Evolutionary conservation across 2,888 invertebrate genomes (phyloP), one percentile per base, ranked within the genome.

Genomic region (Stenolophus ochropezus): DNA sequence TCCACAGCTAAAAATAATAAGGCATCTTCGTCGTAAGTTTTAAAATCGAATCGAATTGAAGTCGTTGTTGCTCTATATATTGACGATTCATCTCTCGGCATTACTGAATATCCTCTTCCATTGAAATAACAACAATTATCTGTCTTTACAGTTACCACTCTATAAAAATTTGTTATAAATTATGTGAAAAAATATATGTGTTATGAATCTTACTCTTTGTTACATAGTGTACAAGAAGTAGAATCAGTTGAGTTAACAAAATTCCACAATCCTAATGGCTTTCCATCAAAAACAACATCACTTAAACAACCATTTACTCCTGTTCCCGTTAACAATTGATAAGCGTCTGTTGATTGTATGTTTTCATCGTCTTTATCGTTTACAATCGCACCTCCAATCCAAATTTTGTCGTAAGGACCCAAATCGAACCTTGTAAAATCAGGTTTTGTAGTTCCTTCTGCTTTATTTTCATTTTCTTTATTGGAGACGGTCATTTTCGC

Each of bases 231-330:
- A 81, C 89, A 89, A 1, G 91, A 90, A 8, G 8, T 69, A 16
- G 33, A 27, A 2, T 91, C 91, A 0, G 93, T 92, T 75, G 94
- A 94, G 0, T 91, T 90, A 0, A 92, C 89, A 87, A 97, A 98
- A 89, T 97, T 96, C 96, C 97, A 98, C 6, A 98, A 90, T 0
- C 98, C 98, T 51, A 98, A 89, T 0, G 93, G 93, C 77, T 92
- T 91, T 23, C 94, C 95, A 87, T 98, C 96, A 8, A 96, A 90
- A 83, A 92, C 91, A 0, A 98, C 90, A 84, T 95, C 94, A 87
- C 96, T 96, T 5, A 98, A 91, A 84, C 97, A 97, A 0, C 96
- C 96, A 14, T 94, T 93, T 21, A 95, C 88, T 0, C 94, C 93
- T 3, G 90, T 89, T 21, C 89, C 87, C 3, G 90, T 87, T 11